Conservation (phyloP, 2,113 vertebrate species). For the Hippotragus niger region DNA sequence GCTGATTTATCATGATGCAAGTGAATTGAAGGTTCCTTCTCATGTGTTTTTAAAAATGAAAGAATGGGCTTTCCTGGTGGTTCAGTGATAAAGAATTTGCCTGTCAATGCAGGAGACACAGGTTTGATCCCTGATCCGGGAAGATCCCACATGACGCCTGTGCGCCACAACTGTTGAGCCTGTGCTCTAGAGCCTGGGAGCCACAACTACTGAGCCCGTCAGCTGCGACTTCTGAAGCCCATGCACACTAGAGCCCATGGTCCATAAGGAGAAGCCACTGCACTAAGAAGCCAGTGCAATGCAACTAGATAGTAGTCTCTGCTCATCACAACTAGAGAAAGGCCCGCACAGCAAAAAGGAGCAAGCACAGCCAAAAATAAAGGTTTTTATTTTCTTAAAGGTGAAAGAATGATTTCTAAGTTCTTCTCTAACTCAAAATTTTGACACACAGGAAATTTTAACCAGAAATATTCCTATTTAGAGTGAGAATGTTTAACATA, state of each 20-base stretch:
- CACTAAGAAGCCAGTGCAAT: background rate
- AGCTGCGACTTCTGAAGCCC: no score
- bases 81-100: background rate
- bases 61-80: background rate
- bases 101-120: background rate
- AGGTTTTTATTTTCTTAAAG: background rate
- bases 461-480: background rate
- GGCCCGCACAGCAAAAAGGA: background rate
- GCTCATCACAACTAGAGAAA: background rate
- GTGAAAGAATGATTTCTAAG: background rate
- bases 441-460: background rate
- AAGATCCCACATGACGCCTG: background rate
- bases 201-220: background rate
- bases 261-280: no score
- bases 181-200: background rate
- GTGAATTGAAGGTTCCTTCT: background rate
- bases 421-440: background rate
- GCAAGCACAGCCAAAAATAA: background rate
- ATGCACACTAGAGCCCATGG: no score
- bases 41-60: background rate
- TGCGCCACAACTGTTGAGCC: fast-evolving
- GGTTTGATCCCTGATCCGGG: background rate
- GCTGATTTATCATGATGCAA: background rate
- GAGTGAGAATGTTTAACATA: background rate
- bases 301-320: background rate